These are phyloP conservation scores for Listronotus bonariensis DNA, from an alignment of 1,140 invertebrate species.

Conservation along the genomic window DNA sequence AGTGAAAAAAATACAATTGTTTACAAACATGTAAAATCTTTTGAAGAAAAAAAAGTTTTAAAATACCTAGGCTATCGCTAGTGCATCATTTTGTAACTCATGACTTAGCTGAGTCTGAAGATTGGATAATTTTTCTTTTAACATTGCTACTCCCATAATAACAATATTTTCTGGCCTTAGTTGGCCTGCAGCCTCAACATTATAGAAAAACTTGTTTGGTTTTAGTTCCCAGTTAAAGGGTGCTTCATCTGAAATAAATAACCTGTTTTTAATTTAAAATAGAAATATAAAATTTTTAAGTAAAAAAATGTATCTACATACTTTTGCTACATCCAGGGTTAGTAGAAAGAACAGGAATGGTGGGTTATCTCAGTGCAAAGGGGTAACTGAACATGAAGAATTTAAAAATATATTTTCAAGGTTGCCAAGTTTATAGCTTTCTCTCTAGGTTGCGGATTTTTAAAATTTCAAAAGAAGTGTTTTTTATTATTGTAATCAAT, in stretches of 20 bases:
- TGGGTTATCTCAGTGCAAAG: no score
- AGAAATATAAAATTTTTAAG: no score
- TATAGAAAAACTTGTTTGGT: constrained; percentile 97
- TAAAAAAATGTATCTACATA: no score
- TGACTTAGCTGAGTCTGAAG: constrained; percentile 90
- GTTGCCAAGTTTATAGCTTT: no score
- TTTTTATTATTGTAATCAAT: no score
- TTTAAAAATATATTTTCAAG: no score
- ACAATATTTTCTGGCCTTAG: constrained; percentile 97
- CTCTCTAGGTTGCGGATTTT: no score
- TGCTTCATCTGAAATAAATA: constrained; percentile 75
- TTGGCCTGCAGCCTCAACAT: constrained; percentile 94
- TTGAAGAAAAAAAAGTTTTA: not conserved
- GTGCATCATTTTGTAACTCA: constrained; percentile 82
- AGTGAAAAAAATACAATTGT: not conserved
- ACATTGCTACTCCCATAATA: constrained; percentile 86
- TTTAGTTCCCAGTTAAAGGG: constrained; percentile 91
- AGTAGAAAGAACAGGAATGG: no score
- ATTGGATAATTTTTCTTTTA: constrained; percentile 97
- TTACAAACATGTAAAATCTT: not conserved
- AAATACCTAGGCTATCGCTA: constrained; percentile 62
- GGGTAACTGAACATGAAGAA: no score
- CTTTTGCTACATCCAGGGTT: no score
- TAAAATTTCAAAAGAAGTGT: no score
- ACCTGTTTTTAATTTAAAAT: no score